Percentiles rank a stretch among this genome's conserved stretches.
Conservation (phyloP, 2,113 vertebrate genomes). For the Cinclus mexicanus region DNA sequence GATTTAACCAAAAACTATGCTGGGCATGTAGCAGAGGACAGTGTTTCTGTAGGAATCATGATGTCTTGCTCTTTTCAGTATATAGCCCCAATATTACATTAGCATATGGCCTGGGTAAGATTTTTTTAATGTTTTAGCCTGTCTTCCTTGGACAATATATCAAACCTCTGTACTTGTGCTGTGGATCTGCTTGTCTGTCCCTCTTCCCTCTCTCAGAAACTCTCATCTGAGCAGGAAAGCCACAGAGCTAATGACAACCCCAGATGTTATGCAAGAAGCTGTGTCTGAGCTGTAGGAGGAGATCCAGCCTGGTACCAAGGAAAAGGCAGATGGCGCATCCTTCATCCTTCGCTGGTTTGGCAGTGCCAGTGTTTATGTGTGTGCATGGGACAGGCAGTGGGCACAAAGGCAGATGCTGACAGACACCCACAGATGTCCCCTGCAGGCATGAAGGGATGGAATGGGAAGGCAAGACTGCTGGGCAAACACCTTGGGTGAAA, state of each 20-base stretch:
- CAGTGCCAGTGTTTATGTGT: accelerated
- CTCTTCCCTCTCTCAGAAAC: not conserved
- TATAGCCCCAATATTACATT: not conserved
- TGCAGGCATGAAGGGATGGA: not conserved
- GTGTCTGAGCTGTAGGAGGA: not conserved
- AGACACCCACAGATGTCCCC: not conserved
- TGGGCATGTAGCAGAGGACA: not conserved
- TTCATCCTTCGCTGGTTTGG: not conserved
- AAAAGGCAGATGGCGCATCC: not conserved
- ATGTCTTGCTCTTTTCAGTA: not conserved
- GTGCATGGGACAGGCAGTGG: not conserved
- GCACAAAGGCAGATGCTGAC: not conserved
- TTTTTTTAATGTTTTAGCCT: not conserved
- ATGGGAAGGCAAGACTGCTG: not conserved
- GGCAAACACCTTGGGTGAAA: not conserved
- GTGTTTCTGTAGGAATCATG: not conserved
- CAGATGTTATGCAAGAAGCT: not conserved
- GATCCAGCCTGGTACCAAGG: accelerated
- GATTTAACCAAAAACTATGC: not conserved
- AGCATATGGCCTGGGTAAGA: not conserved
- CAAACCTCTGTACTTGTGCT: not conserved
- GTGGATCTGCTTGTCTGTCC: not conserved
- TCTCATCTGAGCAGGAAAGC: not conserved
- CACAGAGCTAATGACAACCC: not conserved
- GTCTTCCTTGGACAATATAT: not conserved